phyloP scores from a whole-genome alignment of 1,140 invertebrate species.

The Cherax destructor region DNA sequence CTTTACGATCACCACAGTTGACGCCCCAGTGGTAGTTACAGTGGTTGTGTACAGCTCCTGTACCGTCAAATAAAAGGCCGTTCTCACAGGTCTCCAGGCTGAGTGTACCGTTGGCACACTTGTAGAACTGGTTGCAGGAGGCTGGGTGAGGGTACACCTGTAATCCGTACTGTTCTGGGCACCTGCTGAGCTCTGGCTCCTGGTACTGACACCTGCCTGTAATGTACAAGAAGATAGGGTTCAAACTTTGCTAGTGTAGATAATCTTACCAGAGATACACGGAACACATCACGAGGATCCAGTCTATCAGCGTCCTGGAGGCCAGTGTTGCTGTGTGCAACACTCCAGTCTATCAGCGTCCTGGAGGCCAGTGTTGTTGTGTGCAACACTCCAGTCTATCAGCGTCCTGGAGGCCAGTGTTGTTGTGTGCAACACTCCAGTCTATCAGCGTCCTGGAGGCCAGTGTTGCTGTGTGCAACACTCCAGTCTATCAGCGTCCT shows the following conservation, averaged over 20 bases:
- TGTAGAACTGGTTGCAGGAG: constrained; percentile 90
- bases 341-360: too few relatives aligned
- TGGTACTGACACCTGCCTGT: neutral
- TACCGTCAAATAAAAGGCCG: constrained; percentile 92
- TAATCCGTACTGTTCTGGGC: constrained; percentile 83
- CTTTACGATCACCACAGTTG: constrained; percentile 85
- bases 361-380: too few relatives aligned
- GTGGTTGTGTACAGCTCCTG: constrained; percentile 91
- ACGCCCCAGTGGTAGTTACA: constrained; percentile 96
- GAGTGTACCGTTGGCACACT: constrained; percentile 92
- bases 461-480: too few relatives aligned
- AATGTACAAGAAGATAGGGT: neutral
- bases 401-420: too few relatives aligned
- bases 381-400: too few relatives aligned
- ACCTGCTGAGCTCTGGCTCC: constrained; percentile 73
- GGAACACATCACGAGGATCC: neutral
- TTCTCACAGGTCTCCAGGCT: constrained; percentile 94
- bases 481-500: too few relatives aligned
- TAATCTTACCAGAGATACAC: neutral
- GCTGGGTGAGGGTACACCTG: constrained; percentile 90
- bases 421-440: too few relatives aligned
- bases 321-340: too few relatives aligned
- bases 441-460: too few relatives aligned
- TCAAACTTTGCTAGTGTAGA: neutral
- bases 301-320: too few relatives aligned